Base-by-base conservation (phyloP, 2,888 invertebrate genomes). In the Petrolisthes manimaculis region DNA sequence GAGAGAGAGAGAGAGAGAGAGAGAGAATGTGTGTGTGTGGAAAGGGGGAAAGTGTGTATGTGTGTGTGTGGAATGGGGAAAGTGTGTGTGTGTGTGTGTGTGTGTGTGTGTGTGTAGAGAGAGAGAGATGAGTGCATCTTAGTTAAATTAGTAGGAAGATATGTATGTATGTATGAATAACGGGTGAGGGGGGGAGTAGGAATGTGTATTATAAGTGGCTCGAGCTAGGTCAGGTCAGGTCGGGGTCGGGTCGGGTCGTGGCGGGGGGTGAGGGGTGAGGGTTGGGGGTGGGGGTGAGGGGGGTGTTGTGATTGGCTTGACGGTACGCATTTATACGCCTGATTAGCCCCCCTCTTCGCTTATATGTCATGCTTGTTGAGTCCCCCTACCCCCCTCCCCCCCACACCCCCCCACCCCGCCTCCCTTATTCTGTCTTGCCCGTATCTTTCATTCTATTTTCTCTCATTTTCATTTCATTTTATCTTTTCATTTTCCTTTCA, bases 281-380 rank as follows among this genome's bases (percentile, higher is more conserved):
- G 61, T 1, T 61, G 3, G 61, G 61, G 61, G 61, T 61, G 61
- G 61, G 6, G 77, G 77, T 54, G 55, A 77, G 77, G 77, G 77
- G 54, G 61, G 84, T 84, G 84, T 84, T 84, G 84, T 84, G 84
- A 84, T 84, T 75, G 84, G 84, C 77, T 84, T 84, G 84, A 77
- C 84, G 61, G 84, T 56, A 21, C 77, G 75, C 77, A 84, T 84
- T 84, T 84, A 84, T 78, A 84, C 84, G 84, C 77, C 75, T 61
- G 84, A 78, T 84, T 84, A 84, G 61, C 51, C 84, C 77, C 84
- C 75, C 84, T 84, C 84, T 77, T 21, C 84, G 84, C 84, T 84
- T 84, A 77, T 84, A 84, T 55, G 77, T 75, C 61, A 84, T 77
- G 84, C 84, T 77, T 77, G 84, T 84, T 84, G 84, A 84, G 74